Evolutionary conservation across 2,113 vertebrate genomes (phyloP), one percentile per base, ranked within the genome.

Genomic region (Oreochromis niloticus): DNA sequence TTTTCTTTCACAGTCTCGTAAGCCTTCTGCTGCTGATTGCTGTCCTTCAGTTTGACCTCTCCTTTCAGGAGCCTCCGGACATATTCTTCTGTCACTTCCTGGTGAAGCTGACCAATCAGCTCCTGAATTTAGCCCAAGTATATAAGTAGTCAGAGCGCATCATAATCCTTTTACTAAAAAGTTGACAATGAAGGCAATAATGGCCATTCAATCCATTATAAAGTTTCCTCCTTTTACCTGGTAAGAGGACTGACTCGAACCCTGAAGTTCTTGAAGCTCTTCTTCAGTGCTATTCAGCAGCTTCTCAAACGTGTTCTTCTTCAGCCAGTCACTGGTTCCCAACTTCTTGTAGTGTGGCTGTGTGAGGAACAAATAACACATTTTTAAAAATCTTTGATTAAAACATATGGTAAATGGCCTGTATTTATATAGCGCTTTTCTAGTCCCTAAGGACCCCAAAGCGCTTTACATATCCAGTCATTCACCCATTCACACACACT

Each of bases 51-150:
- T n/a, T n/a, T n/a, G n/a, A n/a, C n/a, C n/a, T n/a, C n/a, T n/a
- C n/a, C n/a, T n/a, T n/a, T n/a, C n/a, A n/a, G n/a, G n/a, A n/a
- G n/a, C n/a, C n/a, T n/a, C n/a, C n/a, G n/a, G n/a, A 98, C 96
- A 36, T 98, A 98, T 30, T 98, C 97, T 5, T 85, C 96, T 14
- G 98, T 94, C 93, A 99, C 88, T 9, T 96, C 94, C 81, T 80
- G 59, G 14, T 97, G 90, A 56, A 97, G 81, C 63, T 27, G 85
- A 16, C 91, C 52, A 4, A 98, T 1, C 3, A 98, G 93, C 85
- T 95, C 96, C 98, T 87, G 30, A 24, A 71, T 22, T 12, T 19
- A 50, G 7, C 34, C 7, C 34, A 34, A 34, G 34, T 34, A 34
- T 34, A 34, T 13, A 22, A 57, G 19, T 19, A 50, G 4, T 50